Conservation (phyloP, 2,888 invertebrate species). For the Athalia rosae region DNA sequence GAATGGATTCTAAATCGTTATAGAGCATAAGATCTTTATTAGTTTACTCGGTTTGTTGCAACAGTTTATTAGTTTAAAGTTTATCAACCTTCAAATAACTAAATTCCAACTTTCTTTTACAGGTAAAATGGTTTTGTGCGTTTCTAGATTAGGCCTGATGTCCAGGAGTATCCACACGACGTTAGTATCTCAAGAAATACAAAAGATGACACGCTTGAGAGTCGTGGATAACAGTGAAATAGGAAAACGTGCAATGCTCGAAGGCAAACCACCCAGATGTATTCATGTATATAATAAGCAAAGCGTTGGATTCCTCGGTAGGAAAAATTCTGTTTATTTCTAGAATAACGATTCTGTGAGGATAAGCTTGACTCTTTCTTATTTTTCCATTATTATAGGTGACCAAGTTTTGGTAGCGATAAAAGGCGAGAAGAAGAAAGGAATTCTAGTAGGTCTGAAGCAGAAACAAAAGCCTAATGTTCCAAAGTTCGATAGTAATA, state of each 20-base stretch:
- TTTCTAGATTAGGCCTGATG: slow-evolving; percentile 9
- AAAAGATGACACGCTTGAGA: slow-evolving; percentile 84
- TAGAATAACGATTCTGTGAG: neutral
- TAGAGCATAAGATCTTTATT: too few species aligned
- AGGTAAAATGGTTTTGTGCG: slow-evolving; percentile 26
- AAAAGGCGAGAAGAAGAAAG: slow-evolving; percentile 96
- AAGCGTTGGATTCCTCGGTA: slow-evolving; percentile 79
- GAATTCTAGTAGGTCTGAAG: slow-evolving; percentile 91
- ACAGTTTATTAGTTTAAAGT: too few species aligned
- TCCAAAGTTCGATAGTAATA: slow-evolving; percentile 96
- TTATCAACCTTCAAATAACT: too few species aligned
- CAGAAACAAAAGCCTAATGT: slow-evolving; percentile 87
- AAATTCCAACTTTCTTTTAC: neutral
- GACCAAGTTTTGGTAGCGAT: slow-evolving; percentile 95
- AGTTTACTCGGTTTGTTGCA: too few species aligned
- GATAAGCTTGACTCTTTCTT: slow-evolving; percentile 52
- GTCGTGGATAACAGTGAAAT: slow-evolving; percentile 98
- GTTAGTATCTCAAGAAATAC: slow-evolving; percentile 79
- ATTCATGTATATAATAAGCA: slow-evolving; percentile 96
- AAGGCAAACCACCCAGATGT: slow-evolving; percentile 93
- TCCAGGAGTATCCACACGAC: slow-evolving; percentile 77
- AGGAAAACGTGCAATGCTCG: slow-evolving; percentile 95
- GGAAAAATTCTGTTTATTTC: slow-evolving; percentile 45
- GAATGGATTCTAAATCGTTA: too few species aligned
- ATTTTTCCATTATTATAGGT: slow-evolving; percentile 73